Conservation (phyloP, 2,888 invertebrate genomes). For the Drosophila austrosaltans region DNA sequence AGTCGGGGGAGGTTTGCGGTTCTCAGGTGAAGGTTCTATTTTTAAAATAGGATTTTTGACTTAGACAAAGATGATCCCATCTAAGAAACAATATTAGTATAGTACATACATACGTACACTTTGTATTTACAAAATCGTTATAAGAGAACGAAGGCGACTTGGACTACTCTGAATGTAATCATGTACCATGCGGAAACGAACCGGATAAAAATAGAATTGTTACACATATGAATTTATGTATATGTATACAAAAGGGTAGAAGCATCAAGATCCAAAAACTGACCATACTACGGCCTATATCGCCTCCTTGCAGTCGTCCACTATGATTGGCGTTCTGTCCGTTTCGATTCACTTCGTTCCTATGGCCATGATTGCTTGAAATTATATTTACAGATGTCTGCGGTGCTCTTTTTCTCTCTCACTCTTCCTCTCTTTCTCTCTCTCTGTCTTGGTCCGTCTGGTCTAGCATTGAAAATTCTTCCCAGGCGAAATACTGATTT, state of each 20-base stretch:
- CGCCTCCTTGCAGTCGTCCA: conserved; percentile 12
- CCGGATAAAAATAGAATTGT: conserved; percentile 17
- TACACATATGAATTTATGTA: conserved; percentile 2
- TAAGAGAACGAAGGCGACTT: background rate
- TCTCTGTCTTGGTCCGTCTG: background rate
- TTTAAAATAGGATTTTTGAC: conserved; percentile 12
- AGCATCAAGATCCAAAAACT: conserved; percentile 6
- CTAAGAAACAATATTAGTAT: background rate
- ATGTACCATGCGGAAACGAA: conserved; percentile 11
- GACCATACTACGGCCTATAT: conserved; percentile 16
- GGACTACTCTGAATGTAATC: conserved; percentile 1
- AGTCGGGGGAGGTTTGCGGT: background rate
- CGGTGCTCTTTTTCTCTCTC: background rate
- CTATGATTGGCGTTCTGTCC: conserved; percentile 8
- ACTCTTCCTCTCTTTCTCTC: background rate
- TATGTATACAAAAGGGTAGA: conserved; percentile 10
- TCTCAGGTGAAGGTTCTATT: conserved; percentile 21
- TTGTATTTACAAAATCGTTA: conserved; percentile 19
- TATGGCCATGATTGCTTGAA: conserved; percentile 12
- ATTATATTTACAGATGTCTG: conserved; percentile 20
- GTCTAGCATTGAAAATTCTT: conserved; percentile 15
- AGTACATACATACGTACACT: background rate
- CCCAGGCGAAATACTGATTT: conserved; percentile 22
- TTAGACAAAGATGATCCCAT: background rate
- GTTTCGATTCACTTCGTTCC: conserved; percentile 6